Evolutionary conservation across 2,797 vertebrate genomes (phyloP).

Genomic region (Sebastes ruberrimus): DNA sequence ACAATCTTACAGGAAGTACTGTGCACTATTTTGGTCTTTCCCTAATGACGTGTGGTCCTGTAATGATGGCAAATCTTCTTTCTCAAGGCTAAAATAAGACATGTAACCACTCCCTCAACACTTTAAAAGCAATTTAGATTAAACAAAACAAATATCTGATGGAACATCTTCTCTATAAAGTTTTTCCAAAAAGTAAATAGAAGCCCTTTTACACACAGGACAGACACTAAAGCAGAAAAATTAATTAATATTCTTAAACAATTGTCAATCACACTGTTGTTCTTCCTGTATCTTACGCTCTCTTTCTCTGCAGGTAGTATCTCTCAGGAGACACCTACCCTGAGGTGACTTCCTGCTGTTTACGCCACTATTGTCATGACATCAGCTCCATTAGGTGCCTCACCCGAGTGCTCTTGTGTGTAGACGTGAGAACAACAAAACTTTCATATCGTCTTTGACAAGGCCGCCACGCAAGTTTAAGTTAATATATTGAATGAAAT

Average conservation of each 20-base stretch:
- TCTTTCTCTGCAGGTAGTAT: background rate
- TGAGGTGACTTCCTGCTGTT: slow-evolving; percentile 64
- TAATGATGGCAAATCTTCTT: background rate
- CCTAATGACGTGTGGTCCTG: slow-evolving; percentile 11
- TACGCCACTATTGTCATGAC: slow-evolving; percentile 69
- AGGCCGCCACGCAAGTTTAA: background rate
- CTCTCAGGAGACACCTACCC: slow-evolving; percentile 51
- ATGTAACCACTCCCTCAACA: background rate
- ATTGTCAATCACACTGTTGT: background rate
- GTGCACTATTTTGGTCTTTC: slow-evolving; percentile 18
- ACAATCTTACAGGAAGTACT: slow-evolving; percentile 28
- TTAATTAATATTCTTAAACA: background rate
- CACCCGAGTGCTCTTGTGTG: slow-evolving; percentile 5
- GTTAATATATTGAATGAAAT: background rate
- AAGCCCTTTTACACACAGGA: background rate
- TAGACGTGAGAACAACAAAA: slow-evolving; percentile 34
- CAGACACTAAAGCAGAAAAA: background rate
- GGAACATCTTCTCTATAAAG: background rate
- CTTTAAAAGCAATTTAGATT: background rate
- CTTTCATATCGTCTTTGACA: slow-evolving; percentile 9
- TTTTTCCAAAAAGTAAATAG: background rate
- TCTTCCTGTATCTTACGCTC: background rate
- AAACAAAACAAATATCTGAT: background rate
- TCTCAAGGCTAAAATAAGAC: background rate
- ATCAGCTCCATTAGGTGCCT: slow-evolving; percentile 51